Base-by-base conservation (phyloP, 2,113 vertebrate species). In the Nesogale talazaci region DNA sequence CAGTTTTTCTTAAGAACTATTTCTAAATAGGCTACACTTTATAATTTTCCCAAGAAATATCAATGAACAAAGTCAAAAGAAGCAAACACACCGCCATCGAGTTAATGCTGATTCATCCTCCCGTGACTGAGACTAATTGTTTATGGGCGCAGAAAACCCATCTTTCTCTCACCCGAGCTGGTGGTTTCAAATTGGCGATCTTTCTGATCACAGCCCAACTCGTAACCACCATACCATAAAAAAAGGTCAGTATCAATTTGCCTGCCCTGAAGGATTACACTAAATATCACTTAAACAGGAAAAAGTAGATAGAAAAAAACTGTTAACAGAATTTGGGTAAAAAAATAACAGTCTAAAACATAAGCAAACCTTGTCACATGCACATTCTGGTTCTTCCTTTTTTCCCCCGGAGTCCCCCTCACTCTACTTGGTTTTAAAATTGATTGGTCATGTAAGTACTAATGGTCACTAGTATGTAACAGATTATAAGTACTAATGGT, bases 1-100 rank as follows among this genome's bases (percentile, higher is more conserved):
- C 61, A 23, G 20, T 52, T 79, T 84, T 56, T 72, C 52, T 89
- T 25, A 92, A 56, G 34, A 93, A 85, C 31, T 67, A 91, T 2
- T 92, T 61, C 20, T 86, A 90, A 84, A 52, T 8, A 88, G 16
- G 34, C 3, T 65, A 80, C 29, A 19, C 67, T 29, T 72, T 29
- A 61, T 10, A 76, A 14, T 89, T 83, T 89, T 42, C 40, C 77
- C 40, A 76, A 84, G 23, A 89, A 97, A 81, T 74, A 92, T 36
- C 89, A 93, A 78, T 89, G 92, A 88, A 52, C 46, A 52, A 52
- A 52, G 46, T 2, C 46, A 52, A 52, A 11, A 6, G 9, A 52
- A 52, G 10, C 46, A 52, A 52, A 52, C 46, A 52, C 46, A 52
- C 46, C 14, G 10, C 6, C 46, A 52, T 11, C 46, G 46, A 52